A percentile compares a stretch with the other conserved stretches of the same genome.
Conservation (phyloP, 2,888 invertebrate genomes). For the Lamproptera curius region DNA sequence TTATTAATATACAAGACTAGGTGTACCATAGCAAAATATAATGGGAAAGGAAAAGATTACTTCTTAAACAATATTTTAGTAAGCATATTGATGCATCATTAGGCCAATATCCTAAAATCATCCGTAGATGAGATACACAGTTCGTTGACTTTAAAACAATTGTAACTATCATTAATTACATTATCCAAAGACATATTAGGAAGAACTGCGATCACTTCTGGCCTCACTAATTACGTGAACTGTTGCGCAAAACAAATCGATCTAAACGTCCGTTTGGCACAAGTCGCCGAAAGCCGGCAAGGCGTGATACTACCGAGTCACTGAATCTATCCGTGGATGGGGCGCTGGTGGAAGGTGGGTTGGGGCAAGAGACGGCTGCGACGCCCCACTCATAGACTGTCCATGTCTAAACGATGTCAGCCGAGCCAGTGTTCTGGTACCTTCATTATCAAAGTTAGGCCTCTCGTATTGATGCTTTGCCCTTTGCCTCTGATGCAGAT, state of each 20-base stretch:
- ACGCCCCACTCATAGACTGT: constrained; percentile 44
- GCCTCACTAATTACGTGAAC: constrained; percentile 42
- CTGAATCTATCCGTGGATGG: constrained; percentile 62
- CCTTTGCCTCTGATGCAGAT: constrained; percentile 57
- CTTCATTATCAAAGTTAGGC: constrained; percentile 68
- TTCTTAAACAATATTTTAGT: constrained; percentile 12
- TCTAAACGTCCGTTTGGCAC: constrained; percentile 77
- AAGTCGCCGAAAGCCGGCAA: constrained; percentile 74
- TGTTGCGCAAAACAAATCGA: constrained; percentile 36
- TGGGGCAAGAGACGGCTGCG: constrained; percentile 49
- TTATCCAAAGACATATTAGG: constrained; percentile 36
- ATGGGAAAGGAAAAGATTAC: constrained; percentile 24
- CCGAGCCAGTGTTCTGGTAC: constrained; percentile 55
- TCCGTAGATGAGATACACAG: not conserved
- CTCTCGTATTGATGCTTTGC: constrained; percentile 69
- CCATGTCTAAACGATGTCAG: constrained; percentile 67
- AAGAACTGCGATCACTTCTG: constrained; percentile 53
- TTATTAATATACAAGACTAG: constrained; percentile 59
- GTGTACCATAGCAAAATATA: constrained; percentile 22
- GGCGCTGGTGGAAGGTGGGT: constrained; percentile 62
- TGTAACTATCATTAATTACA: not conserved
- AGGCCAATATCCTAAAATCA: constrained; percentile 19
- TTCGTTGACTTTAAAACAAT: not conserved
- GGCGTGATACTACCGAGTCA: constrained; percentile 75
- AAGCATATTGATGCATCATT: constrained; percentile 11